Conservation (phyloP, 2,888 invertebrate genomes). For the Calephelis perditalis region DNA sequence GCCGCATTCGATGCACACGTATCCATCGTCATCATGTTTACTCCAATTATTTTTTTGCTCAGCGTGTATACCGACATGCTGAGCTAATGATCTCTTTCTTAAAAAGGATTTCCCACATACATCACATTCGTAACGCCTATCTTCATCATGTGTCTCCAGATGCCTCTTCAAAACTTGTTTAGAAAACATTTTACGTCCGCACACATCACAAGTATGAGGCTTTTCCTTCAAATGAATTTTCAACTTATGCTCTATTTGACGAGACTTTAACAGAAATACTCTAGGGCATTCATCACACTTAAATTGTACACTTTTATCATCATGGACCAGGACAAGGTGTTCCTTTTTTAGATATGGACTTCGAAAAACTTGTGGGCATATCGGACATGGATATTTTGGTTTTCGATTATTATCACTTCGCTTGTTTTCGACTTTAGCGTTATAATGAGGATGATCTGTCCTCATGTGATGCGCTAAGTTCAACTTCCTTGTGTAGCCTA, state of each 20-base stretch:
- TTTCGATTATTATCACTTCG: constrained; percentile 20
- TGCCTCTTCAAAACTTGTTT: constrained; percentile 35
- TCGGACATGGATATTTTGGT: constrained; percentile 43
- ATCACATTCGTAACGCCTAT: constrained; percentile 37
- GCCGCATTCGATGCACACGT: too few relatives aligned
- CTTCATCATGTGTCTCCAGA: constrained; percentile 38
- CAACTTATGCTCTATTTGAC: constrained; percentile 46
- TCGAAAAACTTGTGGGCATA: constrained; percentile 48
- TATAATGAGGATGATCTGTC: constrained; percentile 38
- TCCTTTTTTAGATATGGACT: constrained; percentile 51
- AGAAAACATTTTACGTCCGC: constrained; percentile 38
- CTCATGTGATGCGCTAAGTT: constrained; percentile 50
- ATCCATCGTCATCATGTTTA: too few relatives aligned
- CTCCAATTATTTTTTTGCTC: too few relatives aligned
- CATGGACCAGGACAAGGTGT: constrained; percentile 54
- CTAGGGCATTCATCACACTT: constrained; percentile 52
- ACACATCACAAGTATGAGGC: constrained; percentile 39
- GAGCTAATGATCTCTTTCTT: constrained; percentile 33
- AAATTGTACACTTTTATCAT: constrained; percentile 49
- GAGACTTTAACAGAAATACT: constrained; percentile 46
- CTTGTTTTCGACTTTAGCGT: constrained; percentile 38
- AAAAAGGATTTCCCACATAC: constrained; percentile 37
- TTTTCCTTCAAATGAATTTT: constrained; percentile 42
- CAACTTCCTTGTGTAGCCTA: constrained; percentile 46
- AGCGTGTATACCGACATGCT: too few relatives aligned